Percentiles rank a stretch among this genome's conserved stretches.
Evolutionary conservation across 92 coral and sea anemone species (phyloP).

Genomic region (Epizoanthus ramosus): DNA sequence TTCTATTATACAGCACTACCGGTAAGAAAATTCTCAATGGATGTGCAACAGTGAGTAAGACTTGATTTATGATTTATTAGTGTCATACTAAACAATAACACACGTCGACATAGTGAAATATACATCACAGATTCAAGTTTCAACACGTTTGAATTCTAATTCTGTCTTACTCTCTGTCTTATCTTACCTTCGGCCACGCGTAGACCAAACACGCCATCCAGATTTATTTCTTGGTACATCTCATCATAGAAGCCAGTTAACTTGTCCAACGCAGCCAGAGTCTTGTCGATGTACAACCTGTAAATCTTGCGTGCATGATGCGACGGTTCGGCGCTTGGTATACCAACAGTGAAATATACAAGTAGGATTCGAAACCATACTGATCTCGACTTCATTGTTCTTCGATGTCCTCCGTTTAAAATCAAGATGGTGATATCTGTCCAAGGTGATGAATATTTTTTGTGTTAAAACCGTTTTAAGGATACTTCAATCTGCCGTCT

Average conservation of each 20-base stretch:
- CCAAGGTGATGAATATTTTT: not conserved
- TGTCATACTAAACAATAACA: no score
- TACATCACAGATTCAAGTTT: no score
- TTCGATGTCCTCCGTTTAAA: not conserved
- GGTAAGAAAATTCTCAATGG: no score
- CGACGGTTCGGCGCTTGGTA: not conserved
- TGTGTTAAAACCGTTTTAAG: no score
- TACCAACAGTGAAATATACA: not conserved
- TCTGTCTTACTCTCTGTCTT: conserved; percentile 28
- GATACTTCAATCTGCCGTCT: no score
- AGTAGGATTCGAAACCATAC: not conserved
- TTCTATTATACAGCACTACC: no score
- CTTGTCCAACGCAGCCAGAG: conserved; percentile 57
- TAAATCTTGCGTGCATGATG: not conserved
- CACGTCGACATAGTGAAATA: no score
- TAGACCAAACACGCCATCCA: conserved; percentile 88
- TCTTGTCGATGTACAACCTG: conserved; percentile 35
- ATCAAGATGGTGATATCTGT: not conserved
- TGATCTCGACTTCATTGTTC: not conserved
- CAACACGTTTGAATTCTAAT: not conserved
- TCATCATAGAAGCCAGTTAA: conserved; percentile 59
- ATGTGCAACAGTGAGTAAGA: no score
- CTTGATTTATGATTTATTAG: no score
- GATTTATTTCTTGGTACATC: conserved; percentile 60
- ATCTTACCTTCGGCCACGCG: conserved; percentile 86